phyloP scores from a whole-genome alignment of 2,888 invertebrate species.

The Cosmorhoe ocellata region DNA sequence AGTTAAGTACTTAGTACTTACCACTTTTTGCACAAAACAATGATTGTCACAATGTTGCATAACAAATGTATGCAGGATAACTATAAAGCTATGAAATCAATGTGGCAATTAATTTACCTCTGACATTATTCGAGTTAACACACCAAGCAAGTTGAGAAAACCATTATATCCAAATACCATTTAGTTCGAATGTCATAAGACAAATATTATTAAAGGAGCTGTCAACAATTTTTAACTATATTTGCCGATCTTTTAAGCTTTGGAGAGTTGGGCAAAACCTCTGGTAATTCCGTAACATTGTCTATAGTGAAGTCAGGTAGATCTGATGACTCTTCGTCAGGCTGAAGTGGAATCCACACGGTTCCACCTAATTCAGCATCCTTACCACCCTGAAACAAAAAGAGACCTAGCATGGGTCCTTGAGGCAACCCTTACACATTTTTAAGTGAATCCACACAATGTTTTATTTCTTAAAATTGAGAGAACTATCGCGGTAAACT shows the following conservation, averaged over 20 bases:
- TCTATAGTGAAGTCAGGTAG: slow-evolving; percentile 86
- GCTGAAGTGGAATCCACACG: slow-evolving; percentile 88
- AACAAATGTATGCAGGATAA: no score
- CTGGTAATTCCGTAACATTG: slow-evolving; percentile 84
- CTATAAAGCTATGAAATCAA: no score
- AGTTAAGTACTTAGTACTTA: no score
- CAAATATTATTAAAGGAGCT: background rate
- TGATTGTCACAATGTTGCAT: no score
- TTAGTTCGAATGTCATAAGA: slow-evolving; percentile 3
- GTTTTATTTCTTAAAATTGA: no score
- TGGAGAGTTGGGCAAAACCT: slow-evolving; percentile 82
- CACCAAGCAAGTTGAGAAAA: background rate
- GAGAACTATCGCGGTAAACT: no score
- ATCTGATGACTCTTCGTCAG: slow-evolving; percentile 72
- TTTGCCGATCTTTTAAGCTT: slow-evolving; percentile 59
- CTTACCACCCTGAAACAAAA: slow-evolving; percentile 84
- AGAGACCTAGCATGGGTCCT: background rate
- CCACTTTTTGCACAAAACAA: no score
- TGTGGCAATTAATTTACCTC: no score
- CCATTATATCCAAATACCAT: background rate
- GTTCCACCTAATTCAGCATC: slow-evolving; percentile 89
- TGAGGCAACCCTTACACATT: background rate
- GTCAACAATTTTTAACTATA: slow-evolving; percentile 11
- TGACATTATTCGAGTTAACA: background rate
- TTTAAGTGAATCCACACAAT: no score